Evolutionary conservation across 1,140 invertebrate genomes (phyloP), one percentile per base, ranked within the genome.

Genomic region (Drosophila mojavensis): DNA sequence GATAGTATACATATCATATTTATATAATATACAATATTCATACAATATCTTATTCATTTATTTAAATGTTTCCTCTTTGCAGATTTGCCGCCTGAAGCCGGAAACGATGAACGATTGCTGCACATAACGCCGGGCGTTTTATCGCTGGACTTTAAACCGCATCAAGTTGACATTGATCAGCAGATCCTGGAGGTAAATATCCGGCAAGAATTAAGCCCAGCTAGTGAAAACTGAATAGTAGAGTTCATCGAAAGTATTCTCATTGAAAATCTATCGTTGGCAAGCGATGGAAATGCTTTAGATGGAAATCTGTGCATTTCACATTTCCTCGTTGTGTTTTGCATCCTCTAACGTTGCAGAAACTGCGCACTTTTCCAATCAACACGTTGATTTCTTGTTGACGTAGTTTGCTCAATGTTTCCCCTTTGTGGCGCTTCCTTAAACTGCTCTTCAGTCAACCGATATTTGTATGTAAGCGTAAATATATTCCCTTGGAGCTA

Each of bases 41-140:
- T 30, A 30, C 5, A 30, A 30, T 30, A 3, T 30, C 4, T 30
- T 30, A 30, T 30, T 30, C 28, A 30, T 30, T 30, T 3, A 30
- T 62, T 79, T 80, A 63, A 66, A 36, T 66, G 69, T 59, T 24
- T 56, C 45, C 51, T 4, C 7, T 50, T 66, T 81, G 54, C 71
- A 91, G 90, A 91, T 90, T 70, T 91, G 78, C 81, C 83, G 75
- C 75, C 83, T 64, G 90, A 91, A 90, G 79, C 79, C 67, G 90
- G 83, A 88, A 90, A 78, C 56, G 88, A 91, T 85, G 90, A 91
- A 51, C 79, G 86, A 66, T 64, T 83, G 64, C 62, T 91, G 73
- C 90, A 85, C 61, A 90, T 91, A 80, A 82, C 81, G 76, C 78
- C 81, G 50, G 77, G 75, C 66, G 68, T 75, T 43, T 68, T 91